Evolutionary conservation across 2,797 vertebrate species (phyloP), one percentile per base, ranked within the genome.

Genomic region (Tympanoctomys barrerae): DNA sequence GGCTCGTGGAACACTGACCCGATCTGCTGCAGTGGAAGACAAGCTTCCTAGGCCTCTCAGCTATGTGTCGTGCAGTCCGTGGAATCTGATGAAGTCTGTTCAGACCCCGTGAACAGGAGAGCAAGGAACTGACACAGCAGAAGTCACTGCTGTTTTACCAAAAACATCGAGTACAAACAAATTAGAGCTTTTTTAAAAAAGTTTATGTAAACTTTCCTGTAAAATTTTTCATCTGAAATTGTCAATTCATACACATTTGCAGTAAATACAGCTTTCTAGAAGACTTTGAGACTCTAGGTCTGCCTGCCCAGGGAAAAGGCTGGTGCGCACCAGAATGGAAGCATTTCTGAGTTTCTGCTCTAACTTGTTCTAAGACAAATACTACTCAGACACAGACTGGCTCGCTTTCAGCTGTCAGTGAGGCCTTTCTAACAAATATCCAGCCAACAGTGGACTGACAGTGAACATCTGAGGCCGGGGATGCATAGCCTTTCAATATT

Each of bases 301-400:
- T 57, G 49, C 36, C 52, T 80, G 18, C 68, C 59, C 75, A 9
- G 59, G 59, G 42, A n/a, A 82, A 61, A 7, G 68, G 31, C 13
- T 75, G 80, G 12, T 57, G 46, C 14, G 18, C 59, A 75, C 84
- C 88, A 81, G 77, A 81, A 39, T n/a, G 28, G 54, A n/a, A 68
- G 61, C 2, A 14, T 61, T 96, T 77, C 84, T 57, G 84, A 28
- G 54, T 89, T 94, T 93, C 84, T 31, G 84, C 54, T 87, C 81
- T 87, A 64, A 85, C 66, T 73, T 95, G 54, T 81, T 64, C 79
- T 85, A 94, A 96, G 33, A 21, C 91, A 79, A 49, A 82, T 42
- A 94, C 26, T 73, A 78, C 28, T 81, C 85, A 91, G 68, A 61
- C 70, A 84, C 71, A 79, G 83, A 78, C 61, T 85, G 87, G 84